These are phyloP conservation scores for Oreortyx pictus DNA, from an alignment of 2,797 vertebrate species.

Conservation along the genomic window DNA sequence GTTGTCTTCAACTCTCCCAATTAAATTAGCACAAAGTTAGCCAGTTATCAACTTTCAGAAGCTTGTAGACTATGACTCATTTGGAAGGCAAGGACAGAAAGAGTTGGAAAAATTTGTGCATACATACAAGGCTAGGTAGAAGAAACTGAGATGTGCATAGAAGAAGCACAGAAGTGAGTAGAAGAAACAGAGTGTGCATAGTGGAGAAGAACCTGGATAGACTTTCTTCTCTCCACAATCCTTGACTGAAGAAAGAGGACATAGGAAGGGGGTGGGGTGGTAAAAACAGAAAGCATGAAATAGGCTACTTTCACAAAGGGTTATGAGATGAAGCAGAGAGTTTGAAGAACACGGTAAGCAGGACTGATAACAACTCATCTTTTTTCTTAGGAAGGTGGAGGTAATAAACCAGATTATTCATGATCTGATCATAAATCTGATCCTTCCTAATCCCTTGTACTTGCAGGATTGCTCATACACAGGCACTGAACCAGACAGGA, in stretches of 20 bases:
- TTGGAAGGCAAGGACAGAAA: neutral
- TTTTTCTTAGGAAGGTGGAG: neutral
- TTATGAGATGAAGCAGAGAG: neutral
- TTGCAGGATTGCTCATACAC: neutral
- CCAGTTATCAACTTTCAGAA: neutral
- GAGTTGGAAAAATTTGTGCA: neutral
- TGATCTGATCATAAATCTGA: neutral
- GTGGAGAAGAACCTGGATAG: neutral
- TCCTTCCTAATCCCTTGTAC: neutral
- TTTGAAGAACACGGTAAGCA: neutral
- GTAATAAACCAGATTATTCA: neutral
- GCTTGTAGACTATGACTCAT: neutral
- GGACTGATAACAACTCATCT: neutral
- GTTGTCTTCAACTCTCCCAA: neutral
- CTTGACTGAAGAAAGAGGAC: neutral
- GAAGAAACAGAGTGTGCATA: neutral
- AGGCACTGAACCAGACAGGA: neutral
- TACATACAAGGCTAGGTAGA: neutral
- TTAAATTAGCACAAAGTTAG: neutral
- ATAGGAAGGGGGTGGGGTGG: rapidly evolving
- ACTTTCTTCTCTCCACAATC: neutral
- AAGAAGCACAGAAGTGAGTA: too few relatives aligned
- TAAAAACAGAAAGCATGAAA: rapidly evolving
- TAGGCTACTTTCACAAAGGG: neutral
- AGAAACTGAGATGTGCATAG: neutral